Evolutionary conservation across 2,888 invertebrate species (phyloP).

Genomic region (Cheilosia impressa): DNA sequence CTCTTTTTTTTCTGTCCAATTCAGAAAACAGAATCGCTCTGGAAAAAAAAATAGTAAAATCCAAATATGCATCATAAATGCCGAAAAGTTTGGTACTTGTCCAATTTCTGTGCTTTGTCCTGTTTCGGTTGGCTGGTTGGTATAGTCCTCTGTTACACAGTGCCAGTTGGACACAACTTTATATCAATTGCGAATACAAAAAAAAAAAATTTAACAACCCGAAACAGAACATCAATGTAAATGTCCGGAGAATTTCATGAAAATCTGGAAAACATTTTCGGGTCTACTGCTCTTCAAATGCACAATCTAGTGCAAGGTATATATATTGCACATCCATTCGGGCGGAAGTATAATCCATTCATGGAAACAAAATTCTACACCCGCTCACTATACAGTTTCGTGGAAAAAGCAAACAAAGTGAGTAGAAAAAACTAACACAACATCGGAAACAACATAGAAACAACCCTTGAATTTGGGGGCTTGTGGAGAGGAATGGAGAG

Average conservation of each 20-base stretch:
- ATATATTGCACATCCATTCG: slow-evolving; percentile 20
- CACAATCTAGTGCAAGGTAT: slow-evolving; percentile 51
- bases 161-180: slow-evolving; percentile 61
- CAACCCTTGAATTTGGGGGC: slow-evolving; percentile 50
- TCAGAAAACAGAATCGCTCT: slow-evolving; percentile 43
- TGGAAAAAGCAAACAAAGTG: slow-evolving; percentile 24
- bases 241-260: slow-evolving; percentile 51
- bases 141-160: slow-evolving; percentile 35
- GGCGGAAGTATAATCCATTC: slow-evolving; percentile 56
- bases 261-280: slow-evolving; percentile 66
- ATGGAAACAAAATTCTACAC: slow-evolving; percentile 65
- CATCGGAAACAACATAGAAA: slow-evolving; percentile 55
- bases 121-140: slow-evolving; percentile 18
- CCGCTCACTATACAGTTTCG: slow-evolving; percentile 4
- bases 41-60: slow-evolving; percentile 64
- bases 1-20: slow-evolving; percentile 22
- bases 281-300: slow-evolving; percentile 60
- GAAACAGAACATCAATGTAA: slow-evolving; percentile 59
- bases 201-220: background rate
- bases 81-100: slow-evolving; percentile 60
- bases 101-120: slow-evolving; percentile 28
- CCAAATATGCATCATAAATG: slow-evolving; percentile 63
- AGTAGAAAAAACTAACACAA: slow-evolving; percentile 25
- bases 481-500: slow-evolving; percentile 8
- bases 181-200: slow-evolving; percentile 16